These are phyloP conservation scores for Steinernema scapterisci DNA, from an alignment of 2,888 invertebrate species.

Conservation along the genomic window DNA sequence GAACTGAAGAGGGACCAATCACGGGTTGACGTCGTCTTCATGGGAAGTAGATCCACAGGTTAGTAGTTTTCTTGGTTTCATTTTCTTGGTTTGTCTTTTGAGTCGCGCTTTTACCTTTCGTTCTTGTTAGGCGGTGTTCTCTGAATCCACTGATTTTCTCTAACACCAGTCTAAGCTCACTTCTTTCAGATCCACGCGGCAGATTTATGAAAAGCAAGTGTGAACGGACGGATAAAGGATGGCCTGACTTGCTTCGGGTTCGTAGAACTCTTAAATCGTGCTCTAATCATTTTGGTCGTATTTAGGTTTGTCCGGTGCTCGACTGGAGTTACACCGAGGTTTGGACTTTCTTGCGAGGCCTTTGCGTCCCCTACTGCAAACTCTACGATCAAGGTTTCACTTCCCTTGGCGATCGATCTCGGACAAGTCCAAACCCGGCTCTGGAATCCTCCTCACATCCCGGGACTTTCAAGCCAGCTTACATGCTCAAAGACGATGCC, in stretches of 20 bases:
- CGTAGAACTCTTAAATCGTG: slow-evolving; percentile 70
- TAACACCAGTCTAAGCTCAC: no score
- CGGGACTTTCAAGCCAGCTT: not conserved
- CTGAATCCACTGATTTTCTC: not conserved
- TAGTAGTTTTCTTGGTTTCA: no score
- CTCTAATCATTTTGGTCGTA: not conserved
- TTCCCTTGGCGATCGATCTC: slow-evolving; percentile 81
- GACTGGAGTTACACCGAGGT: slow-evolving; percentile 89
- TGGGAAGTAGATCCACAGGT: slow-evolving; percentile 89
- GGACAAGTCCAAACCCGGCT: slow-evolving; percentile 81
- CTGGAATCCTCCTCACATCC: slow-evolving; percentile 70
- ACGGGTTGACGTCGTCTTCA: slow-evolving; percentile 81
- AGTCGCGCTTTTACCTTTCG: no score
- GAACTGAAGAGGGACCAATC: slow-evolving; percentile 73
- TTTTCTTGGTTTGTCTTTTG: no score
- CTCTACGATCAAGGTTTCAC: slow-evolving; percentile 89
- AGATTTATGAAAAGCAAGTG: slow-evolving; percentile 46
- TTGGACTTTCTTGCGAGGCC: slow-evolving; percentile 83
- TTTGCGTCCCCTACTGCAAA: slow-evolving; percentile 84
- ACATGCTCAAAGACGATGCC: not conserved
- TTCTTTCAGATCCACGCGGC: slow-evolving; percentile 37
- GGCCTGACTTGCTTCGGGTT: slow-evolving; percentile 81
- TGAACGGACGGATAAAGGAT: slow-evolving; percentile 79
- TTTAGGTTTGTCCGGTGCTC: slow-evolving; percentile 79
- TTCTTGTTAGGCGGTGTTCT: no score